Conservation (phyloP, 2,888 invertebrate species). For the Lumbricus terrestris region DNA sequence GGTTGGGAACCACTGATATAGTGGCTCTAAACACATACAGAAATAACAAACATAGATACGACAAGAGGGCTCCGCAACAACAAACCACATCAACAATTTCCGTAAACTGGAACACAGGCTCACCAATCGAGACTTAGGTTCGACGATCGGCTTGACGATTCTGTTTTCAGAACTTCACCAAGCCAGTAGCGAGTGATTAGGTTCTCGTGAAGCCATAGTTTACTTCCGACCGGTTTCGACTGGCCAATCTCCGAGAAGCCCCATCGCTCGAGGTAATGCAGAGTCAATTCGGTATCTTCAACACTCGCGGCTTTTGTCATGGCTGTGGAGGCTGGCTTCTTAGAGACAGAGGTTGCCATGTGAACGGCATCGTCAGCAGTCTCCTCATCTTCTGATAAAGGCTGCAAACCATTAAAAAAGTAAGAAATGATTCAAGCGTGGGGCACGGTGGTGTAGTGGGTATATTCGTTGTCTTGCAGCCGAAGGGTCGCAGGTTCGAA, state of each 20-base stretch:
- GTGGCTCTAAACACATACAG: too few relatives aligned
- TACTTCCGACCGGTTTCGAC: background rate
- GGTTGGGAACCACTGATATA: too few relatives aligned
- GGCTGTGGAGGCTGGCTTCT: background rate
- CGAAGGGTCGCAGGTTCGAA: too few relatives aligned
- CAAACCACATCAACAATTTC: background rate
- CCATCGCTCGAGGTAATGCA: background rate
- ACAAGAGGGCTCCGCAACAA: too few relatives aligned
- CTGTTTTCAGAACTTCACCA: background rate
- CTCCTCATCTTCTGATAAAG: constrained; percentile 31
- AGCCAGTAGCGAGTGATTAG: constrained; percentile 52
- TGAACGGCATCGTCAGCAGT: background rate
- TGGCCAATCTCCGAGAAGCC: background rate
- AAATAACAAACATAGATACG: too few relatives aligned
- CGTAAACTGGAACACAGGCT: background rate
- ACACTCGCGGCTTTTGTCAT: background rate
- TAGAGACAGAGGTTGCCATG: background rate
- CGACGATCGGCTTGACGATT: background rate
- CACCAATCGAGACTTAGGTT: background rate
- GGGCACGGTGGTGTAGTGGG: too few relatives aligned
- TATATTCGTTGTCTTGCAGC: too few relatives aligned
- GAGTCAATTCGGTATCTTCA: background rate
- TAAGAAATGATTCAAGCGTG: too few relatives aligned
- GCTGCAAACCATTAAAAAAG: constrained; percentile 22
- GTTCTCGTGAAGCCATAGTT: constrained; percentile 44